These are phyloP conservation scores for Lycodopsis pacificus DNA, from an alignment of 2,797 vertebrate genomes.

Conservation along the genomic window DNA sequence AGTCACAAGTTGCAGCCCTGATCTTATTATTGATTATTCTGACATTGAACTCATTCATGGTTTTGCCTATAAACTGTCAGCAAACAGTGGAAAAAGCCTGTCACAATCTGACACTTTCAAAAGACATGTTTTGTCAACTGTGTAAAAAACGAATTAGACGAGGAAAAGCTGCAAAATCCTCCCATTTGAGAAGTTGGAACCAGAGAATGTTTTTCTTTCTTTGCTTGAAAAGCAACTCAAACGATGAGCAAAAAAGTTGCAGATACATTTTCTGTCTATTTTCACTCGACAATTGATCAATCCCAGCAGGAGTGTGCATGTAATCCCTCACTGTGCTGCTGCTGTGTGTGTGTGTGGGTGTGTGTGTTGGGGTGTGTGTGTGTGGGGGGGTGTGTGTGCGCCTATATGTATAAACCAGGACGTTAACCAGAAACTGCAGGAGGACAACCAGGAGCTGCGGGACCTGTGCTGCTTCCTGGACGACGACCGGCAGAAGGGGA, in stretches of 20 bases:
- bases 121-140: not conserved
- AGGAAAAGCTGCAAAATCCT: not conserved
- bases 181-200: not conserved
- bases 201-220: not conserved
- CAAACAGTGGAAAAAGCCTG: not conserved
- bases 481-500: constrained; percentile 96
- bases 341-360: constrained; percentile 20
- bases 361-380: not conserved
- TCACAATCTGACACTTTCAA: not conserved
- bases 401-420: constrained; percentile 83
- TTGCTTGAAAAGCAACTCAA: not conserved
- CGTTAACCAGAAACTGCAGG: constrained; percentile 96
- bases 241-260: not conserved
- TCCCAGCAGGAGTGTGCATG: not conserved
- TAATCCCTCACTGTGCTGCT: constrained; percentile 11
- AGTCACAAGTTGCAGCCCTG: not conserved
- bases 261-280: not conserved
- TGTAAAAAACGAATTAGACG: not conserved
- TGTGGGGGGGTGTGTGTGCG: constrained; percentile 24
- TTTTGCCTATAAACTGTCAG: not conserved
- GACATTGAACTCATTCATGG: not conserved
- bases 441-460: constrained; percentile 96
- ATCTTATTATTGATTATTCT: not conserved
- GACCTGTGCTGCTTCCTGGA: constrained; percentile 98
- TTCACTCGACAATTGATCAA: constrained; percentile 2